These are phyloP conservation scores for Mimas tiliae DNA, from an alignment of 2,888 invertebrate genomes.

Conservation along the genomic window DNA sequence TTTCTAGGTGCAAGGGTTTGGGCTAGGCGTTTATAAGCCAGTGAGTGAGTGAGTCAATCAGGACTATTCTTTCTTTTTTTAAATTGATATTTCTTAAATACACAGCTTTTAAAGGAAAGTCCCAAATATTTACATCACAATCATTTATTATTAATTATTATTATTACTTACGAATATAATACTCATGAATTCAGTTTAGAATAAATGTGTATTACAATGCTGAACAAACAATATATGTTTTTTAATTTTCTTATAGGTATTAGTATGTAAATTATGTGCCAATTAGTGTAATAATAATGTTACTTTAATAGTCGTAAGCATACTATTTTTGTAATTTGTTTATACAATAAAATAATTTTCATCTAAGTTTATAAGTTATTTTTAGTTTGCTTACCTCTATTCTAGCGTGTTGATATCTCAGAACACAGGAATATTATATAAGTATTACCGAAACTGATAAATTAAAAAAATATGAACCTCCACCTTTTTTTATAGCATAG, in stretches of 20 bases:
- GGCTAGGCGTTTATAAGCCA: too few relatives aligned
- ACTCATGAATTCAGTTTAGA: not conserved
- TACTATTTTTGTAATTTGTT: constrained; percentile 6
- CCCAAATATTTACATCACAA: not conserved
- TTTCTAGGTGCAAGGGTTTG: too few relatives aligned
- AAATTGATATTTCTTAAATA: too few relatives aligned
- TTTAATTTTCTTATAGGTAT: not conserved
- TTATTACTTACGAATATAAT: too few relatives aligned
- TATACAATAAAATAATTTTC: constrained; percentile 9
- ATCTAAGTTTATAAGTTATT: not conserved
- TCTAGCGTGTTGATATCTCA: not conserved
- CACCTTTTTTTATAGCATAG: too few relatives aligned
- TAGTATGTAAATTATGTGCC: constrained; percentile 52
- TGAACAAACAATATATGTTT: not conserved
- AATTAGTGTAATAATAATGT: constrained; percentile 35
- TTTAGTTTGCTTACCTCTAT: not conserved
- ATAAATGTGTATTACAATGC: not conserved
- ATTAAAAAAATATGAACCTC: too few relatives aligned
- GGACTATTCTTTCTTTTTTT: too few relatives aligned
- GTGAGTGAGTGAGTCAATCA: too few relatives aligned
- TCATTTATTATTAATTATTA: not conserved
- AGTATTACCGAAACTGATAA: too few relatives aligned
- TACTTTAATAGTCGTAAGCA: constrained; percentile 6
- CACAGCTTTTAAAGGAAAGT: not conserved
- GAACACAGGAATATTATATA: too few relatives aligned